A percentile compares a stretch with the other conserved stretches of the same genome.
phyloP scores from a whole-genome alignment of 2,888 invertebrate genomes.

The Epinotia nisella region DNA sequence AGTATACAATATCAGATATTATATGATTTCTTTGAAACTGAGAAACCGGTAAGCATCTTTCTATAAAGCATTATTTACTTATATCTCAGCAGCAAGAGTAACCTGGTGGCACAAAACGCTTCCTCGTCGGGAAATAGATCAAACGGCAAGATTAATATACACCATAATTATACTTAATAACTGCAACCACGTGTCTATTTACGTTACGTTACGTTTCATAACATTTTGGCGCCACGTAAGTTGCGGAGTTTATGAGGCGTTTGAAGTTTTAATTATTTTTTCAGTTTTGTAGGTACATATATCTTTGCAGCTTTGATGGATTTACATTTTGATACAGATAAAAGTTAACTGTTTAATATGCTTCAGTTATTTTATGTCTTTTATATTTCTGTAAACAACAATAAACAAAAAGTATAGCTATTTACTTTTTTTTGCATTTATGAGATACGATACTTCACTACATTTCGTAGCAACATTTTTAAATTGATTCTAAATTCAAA shows the following conservation, averaged over 20 bases:
- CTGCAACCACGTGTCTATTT: slow-evolving; percentile 52
- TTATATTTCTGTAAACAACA: background rate
- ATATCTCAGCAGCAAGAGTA: slow-evolving; percentile 26
- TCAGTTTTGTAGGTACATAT: slow-evolving; percentile 13
- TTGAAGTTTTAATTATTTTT: slow-evolving; percentile 49
- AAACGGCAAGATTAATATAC: slow-evolving; percentile 69
- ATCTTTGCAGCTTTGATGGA: background rate
- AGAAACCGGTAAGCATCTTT: too few species aligned
- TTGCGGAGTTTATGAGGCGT: slow-evolving; percentile 46
- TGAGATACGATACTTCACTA: slow-evolving; percentile 9
- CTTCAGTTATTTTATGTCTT: background rate
- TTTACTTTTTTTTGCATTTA: background rate
- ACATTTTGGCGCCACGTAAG: slow-evolving; percentile 56
- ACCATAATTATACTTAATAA: slow-evolving; percentile 67
- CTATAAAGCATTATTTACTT: too few species aligned
- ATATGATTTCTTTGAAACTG: too few species aligned
- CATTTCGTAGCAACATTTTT: background rate
- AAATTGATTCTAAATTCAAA: slow-evolving; percentile 6
- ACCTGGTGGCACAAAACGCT: slow-evolving; percentile 53
- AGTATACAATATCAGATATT: too few species aligned
- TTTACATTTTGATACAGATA: background rate
- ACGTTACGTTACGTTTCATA: slow-evolving; percentile 48
- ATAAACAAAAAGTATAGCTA: background rate
- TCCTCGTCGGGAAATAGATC: slow-evolving; percentile 74
- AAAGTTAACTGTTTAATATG: background rate